These are phyloP conservation scores for Eretmocerus hayati DNA, from an alignment of 2,888 invertebrate genomes.

Conservation along the genomic window DNA sequence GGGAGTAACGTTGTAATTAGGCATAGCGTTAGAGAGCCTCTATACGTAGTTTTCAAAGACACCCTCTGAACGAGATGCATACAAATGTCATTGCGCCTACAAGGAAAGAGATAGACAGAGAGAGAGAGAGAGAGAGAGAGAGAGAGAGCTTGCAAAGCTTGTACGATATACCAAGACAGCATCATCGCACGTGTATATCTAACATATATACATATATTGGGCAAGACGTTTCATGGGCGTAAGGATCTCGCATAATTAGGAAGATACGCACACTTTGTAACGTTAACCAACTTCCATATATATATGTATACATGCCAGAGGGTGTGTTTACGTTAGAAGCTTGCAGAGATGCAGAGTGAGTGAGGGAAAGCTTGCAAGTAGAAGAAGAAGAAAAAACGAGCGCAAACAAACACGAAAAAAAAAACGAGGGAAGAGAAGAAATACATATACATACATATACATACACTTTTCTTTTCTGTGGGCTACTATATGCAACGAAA, in stretches of 20 bases:
- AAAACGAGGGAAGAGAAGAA: too few relatives aligned
- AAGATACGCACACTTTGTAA: conserved; percentile 1
- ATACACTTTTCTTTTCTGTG: too few relatives aligned
- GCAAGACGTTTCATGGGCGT: conserved; percentile 9
- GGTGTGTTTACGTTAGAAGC: not conserved
- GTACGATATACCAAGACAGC: too few relatives aligned
- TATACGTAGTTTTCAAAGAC: too few relatives aligned
- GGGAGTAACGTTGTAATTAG: conserved; percentile 11
- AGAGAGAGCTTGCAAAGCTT: too few relatives aligned
- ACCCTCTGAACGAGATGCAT: conserved; percentile 7
- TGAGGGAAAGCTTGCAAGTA: not conserved
- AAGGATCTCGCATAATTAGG: conserved; percentile 18
- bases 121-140: not conserved
- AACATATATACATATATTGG: not conserved
- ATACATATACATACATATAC: too few relatives aligned
- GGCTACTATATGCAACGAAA: too few relatives aligned
- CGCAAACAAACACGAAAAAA: too few relatives aligned
- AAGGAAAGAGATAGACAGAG: not conserved
- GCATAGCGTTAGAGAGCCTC: too few relatives aligned
- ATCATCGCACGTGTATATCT: too few relatives aligned
- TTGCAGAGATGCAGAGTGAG: not conserved
- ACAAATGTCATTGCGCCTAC: not conserved
- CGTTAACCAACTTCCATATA: conserved; percentile 13
- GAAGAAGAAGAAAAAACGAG: not conserved
- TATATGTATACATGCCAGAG: conserved; percentile 3